Evolutionary conservation across 2,797 vertebrate genomes (phyloP).

Genomic region (Lagorchestes hirsutus): DNA sequence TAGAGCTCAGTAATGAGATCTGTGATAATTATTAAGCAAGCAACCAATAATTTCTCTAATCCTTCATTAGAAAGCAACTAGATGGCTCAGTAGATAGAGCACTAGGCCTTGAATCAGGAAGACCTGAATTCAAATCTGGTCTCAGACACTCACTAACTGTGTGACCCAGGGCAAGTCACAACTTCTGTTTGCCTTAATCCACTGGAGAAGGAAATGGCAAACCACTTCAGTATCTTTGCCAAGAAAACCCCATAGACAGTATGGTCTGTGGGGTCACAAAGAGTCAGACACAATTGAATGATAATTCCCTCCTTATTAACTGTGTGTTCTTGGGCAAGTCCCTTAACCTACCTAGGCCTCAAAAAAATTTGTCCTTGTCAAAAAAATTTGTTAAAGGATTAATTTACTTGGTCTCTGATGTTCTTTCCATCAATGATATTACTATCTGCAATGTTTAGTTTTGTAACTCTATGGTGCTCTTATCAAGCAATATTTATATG

Average conservation of each 20-base stretch:
- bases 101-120: not conserved
- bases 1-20: not conserved
- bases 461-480: not conserved
- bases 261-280: not conserved
- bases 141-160: not conserved
- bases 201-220: not conserved
- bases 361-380: not conserved
- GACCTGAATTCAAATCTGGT: not conserved
- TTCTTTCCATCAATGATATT: not conserved
- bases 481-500: not conserved
- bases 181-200: no score
- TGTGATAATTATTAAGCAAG: not conserved
- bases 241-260: not conserved
- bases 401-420: not conserved
- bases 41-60: not conserved
- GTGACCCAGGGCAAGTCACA: not conserved
- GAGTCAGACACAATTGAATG: not conserved
- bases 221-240: not conserved
- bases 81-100: not conserved
- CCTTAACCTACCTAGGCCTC: not conserved
- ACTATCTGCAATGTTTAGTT: not conserved
- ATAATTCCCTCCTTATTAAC: not conserved
- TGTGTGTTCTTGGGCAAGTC: not conserved
- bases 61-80: not conserved
- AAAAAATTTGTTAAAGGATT: not conserved